phyloP scores from a whole-genome alignment of 2,888 invertebrate species.

The Chrysolina oricalcia region DNA sequence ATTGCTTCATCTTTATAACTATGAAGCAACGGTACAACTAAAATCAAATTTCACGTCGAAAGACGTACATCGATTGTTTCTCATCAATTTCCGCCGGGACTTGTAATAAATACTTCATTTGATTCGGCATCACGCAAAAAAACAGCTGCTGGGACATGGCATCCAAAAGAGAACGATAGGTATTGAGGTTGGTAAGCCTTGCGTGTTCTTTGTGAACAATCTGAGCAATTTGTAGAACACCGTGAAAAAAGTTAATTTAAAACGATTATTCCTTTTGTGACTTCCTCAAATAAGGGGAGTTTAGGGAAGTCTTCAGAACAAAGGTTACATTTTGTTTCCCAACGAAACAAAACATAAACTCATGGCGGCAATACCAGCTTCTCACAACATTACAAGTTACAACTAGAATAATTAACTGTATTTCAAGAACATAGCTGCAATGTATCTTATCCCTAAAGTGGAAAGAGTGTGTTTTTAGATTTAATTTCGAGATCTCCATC shows the following conservation, averaged over 20 bases:
- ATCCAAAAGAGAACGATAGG: background rate
- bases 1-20: background rate
- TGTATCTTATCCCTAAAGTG: no score
- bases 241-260: background rate
- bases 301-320: background rate
- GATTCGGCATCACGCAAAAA: slow-evolving; percentile 19
- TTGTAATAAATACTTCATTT: slow-evolving; percentile 5
- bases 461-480: no score
- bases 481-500: no score
- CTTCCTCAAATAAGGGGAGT: background rate
- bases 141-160: slow-evolving; percentile 4
- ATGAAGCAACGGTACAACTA: background rate
- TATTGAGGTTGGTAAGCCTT: slow-evolving; percentile 4
- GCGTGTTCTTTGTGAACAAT: slow-evolving; percentile 6
- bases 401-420: no score
- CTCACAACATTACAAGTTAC: no score
- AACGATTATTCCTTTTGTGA: slow-evolving; percentile 6
- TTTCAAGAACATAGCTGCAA: no score
- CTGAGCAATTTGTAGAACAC: slow-evolving; percentile 3
- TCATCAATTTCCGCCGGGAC: background rate
- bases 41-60: background rate
- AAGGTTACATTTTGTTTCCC: background rate
- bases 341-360: background rate
- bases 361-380: no score
- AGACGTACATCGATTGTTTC: slow-evolving; percentile 1